These are phyloP conservation scores for Keiferia lycopersicella DNA, from an alignment of 2,888 invertebrate species.

Conservation along the genomic window DNA sequence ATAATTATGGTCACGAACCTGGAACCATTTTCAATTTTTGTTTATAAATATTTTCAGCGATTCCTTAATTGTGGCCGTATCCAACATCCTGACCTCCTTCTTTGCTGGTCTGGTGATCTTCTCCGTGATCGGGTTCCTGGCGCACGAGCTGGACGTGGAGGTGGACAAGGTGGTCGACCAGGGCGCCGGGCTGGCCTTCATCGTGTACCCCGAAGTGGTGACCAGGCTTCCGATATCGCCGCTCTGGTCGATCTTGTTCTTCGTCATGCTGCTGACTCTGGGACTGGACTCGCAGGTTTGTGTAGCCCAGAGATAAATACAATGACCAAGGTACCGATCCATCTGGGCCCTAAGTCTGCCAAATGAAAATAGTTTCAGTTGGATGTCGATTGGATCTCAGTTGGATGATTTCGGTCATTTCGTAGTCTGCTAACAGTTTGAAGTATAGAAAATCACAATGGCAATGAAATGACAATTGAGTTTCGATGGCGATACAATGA, in stretches of 20 bases:
- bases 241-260: conserved; percentile 91
- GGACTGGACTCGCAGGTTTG: conserved; percentile 88
- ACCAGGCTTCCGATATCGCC: conserved; percentile 89
- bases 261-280: conserved; percentile 88
- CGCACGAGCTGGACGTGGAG: conserved; percentile 85
- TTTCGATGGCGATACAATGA: too few relatives aligned
- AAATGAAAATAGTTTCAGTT: too few relatives aligned
- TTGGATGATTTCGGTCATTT: too few relatives aligned
- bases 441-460: too few relatives aligned
- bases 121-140: conserved; percentile 90
- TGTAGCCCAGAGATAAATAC: too few relatives aligned
- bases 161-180: conserved; percentile 88
- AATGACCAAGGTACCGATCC: too few relatives aligned
- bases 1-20: too few relatives aligned
- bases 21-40: not conserved
- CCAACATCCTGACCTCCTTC: conserved; percentile 89
- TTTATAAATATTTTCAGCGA: conserved; percentile 80
- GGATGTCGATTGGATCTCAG: too few relatives aligned
- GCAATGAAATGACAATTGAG: too few relatives aligned
- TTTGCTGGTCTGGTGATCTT: conserved; percentile 91
- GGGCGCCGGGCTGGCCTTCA: conserved; percentile 90
- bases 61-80: conserved; percentile 87
- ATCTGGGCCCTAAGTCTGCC: too few relatives aligned
- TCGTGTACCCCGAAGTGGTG: conserved; percentile 93
- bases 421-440: too few relatives aligned